Evolutionary conservation across 2,797 vertebrate genomes (phyloP).

Genomic region (Alfaro cultratus): DNA sequence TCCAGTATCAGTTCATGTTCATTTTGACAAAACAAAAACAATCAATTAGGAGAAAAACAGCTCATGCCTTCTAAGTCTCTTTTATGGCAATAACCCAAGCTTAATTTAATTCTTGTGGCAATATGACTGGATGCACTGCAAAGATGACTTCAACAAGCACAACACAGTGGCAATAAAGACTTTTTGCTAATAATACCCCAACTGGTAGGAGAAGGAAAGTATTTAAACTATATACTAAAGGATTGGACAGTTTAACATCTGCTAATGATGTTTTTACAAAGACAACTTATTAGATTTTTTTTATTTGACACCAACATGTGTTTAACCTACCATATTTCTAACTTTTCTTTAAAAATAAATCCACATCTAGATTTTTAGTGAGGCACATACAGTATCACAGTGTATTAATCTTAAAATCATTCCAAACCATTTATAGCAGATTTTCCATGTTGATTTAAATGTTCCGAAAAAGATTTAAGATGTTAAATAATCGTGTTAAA

Average conservation of each 20-base stretch:
- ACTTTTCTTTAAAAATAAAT: background rate
- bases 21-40: conserved; percentile 14
- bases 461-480: background rate
- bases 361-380: background rate
- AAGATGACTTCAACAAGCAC: background rate
- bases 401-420: background rate
- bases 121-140: background rate
- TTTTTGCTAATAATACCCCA: background rate
- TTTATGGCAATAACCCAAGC: conserved; percentile 18
- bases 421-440: background rate
- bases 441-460: background rate
- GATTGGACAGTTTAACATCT: background rate
- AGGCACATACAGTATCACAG: background rate
- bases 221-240: background rate
- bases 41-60: conserved; percentile 23
- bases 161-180: background rate
- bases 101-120: conserved; percentile 22
- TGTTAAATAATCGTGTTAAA: background rate
- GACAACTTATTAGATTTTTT: background rate
- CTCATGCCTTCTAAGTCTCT: background rate
- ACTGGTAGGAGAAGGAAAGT: background rate
- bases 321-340: background rate
- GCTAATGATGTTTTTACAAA: background rate
- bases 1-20: conserved; percentile 21
- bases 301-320: background rate